These are phyloP conservation scores for Apostichopus parvimensis DNA, from an alignment of 35 echinoderm and acorn worm genomes.

Conservation along the genomic window DNA sequence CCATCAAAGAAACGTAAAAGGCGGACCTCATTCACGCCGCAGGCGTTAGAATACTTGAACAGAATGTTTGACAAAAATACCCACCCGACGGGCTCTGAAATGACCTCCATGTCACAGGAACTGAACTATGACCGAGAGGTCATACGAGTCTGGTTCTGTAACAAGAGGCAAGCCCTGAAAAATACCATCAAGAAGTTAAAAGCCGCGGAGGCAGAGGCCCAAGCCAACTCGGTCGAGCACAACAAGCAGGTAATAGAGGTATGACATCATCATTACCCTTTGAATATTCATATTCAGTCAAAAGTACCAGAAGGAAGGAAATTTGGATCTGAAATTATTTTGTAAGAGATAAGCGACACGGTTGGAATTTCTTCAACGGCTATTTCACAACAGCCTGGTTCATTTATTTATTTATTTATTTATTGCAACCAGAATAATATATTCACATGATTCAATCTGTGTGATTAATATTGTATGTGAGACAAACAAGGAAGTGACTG, in stretches of 20 bases:
- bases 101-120: constrained; percentile 88
- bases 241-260: constrained; percentile 50
- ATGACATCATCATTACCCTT: neutral
- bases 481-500: too few relatives aligned
- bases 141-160: constrained; percentile 98
- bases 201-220: constrained; percentile 65
- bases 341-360: too few relatives aligned
- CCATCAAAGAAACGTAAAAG: constrained; percentile 96
- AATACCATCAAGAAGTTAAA: constrained; percentile 99
- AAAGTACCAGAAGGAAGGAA: neutral
- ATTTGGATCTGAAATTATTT: too few relatives aligned
- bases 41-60: constrained; percentile 94
- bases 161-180: constrained; percentile 95
- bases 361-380: too few relatives aligned
- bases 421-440: too few relatives aligned
- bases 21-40: constrained; percentile 99
- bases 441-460: too few relatives aligned
- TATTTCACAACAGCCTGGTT: too few relatives aligned
- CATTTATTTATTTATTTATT: too few relatives aligned
- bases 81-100: constrained; percentile 91
- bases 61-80: constrained; percentile 97
- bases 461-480: too few relatives aligned
- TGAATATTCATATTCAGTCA: constrained; percentile 5
- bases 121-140: constrained; percentile 97
- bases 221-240: constrained; percentile 54